Conservation (phyloP, 2,888 invertebrate species). For the Antheraea assamensis region DNA sequence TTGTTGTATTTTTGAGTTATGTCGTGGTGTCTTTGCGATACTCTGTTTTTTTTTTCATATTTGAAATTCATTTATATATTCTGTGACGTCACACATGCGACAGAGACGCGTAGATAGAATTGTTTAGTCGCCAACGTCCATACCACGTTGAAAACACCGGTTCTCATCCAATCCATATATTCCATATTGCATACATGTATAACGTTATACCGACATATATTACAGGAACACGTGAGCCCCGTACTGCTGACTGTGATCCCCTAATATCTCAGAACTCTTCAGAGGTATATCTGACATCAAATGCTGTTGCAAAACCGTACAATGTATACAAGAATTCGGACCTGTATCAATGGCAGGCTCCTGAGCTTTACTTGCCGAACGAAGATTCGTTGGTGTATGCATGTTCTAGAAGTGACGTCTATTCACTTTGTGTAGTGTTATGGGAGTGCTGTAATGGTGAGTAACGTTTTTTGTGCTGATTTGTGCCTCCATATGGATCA, state of each 20-base stretch:
- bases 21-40: no score
- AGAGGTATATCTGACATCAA: conserved; percentile 52
- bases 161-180: no score
- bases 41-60: no score
- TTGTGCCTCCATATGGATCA: not conserved
- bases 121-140: no score
- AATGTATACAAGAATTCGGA: conserved; percentile 48
- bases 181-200: not conserved
- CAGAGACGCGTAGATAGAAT: no score
- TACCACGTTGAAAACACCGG: no score
- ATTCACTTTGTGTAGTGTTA: conserved; percentile 65
- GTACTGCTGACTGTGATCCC: conserved; percentile 57
- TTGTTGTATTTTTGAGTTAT: no score
- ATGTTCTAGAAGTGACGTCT: conserved; percentile 69
- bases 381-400: conserved; percentile 60
- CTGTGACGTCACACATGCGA: no score
- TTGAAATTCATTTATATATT: no score
- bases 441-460: conserved; percentile 78
- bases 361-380: conserved; percentile 66
- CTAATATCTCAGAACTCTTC: conserved; percentile 62
- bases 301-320: conserved; percentile 56
- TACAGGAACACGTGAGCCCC: conserved; percentile 51
- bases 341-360: conserved; percentile 71
- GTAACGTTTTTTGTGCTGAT: conserved; percentile 19
- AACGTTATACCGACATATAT: conserved; percentile 14